Percentiles rank a stretch among this genome's conserved stretches.
Evolutionary conservation across 2,113 vertebrate genomes (phyloP).

Genomic region (Fukomys damarensis): DNA sequence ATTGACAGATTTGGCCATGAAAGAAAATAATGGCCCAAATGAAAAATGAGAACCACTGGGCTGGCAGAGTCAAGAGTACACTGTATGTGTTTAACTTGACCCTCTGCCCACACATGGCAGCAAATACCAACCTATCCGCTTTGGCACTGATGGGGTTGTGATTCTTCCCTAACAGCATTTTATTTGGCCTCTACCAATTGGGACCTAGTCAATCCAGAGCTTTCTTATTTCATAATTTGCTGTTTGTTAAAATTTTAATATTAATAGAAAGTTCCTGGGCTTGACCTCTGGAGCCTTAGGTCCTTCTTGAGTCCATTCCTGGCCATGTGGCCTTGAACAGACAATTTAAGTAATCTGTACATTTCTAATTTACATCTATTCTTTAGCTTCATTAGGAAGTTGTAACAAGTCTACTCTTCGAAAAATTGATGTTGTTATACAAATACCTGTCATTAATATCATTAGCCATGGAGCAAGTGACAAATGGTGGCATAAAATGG

Average conservation of each 20-base stretch:
- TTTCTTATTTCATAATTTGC: neutral
- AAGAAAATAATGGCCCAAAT: neutral
- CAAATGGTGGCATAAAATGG: neutral
- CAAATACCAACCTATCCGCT: too few species aligned
- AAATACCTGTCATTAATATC: neutral
- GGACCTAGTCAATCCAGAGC: neutral
- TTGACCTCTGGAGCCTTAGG: neutral
- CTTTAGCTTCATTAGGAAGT: neutral
- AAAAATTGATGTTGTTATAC: neutral
- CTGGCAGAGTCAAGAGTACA: neutral
- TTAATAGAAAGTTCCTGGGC: neutral
- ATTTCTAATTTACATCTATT: neutral
- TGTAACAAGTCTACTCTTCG: neutral
- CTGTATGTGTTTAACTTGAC: rapidly evolving
- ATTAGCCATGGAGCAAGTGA: neutral
- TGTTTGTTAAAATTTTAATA: neutral
- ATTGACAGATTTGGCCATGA: neutral
- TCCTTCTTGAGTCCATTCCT: neutral
- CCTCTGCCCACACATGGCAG: rapidly evolving
- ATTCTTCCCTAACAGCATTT: neutral
- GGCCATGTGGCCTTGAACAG: neutral
- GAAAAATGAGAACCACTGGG: neutral
- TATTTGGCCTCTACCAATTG: neutral
- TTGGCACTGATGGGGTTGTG: neutral
- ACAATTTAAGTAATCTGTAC: neutral